These are phyloP conservation scores for Abrostola triplasia DNA, from an alignment of 2,888 invertebrate genomes.

Conservation along the genomic window DNA sequence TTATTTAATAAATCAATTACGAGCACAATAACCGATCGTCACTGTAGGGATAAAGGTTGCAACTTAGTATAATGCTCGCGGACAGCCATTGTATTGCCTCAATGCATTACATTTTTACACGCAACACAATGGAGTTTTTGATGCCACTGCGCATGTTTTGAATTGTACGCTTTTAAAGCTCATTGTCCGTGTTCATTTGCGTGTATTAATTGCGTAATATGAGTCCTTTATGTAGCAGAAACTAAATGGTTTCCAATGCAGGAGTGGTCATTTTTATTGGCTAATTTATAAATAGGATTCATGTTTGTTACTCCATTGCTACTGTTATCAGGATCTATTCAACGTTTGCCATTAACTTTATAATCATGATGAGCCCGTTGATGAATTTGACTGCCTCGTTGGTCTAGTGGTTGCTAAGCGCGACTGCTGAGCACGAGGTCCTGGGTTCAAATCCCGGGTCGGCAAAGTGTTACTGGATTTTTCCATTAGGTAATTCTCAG, in stretches of 20 bases:
- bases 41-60: constrained; percentile 41
- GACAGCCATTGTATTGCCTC: constrained; percentile 57
- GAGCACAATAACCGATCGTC: constrained; percentile 59
- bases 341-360: too few relatives aligned
- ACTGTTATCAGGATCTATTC: too few relatives aligned
- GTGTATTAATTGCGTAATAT: constrained; percentile 15
- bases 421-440: too few relatives aligned
- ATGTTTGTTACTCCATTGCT: too few relatives aligned
- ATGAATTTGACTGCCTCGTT: too few relatives aligned
- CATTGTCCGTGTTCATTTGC: constrained; percentile 31
- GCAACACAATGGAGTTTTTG: constrained; percentile 44
- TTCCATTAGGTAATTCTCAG: too few relatives aligned
- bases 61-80: constrained; percentile 38
- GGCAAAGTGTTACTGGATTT: too few relatives aligned
- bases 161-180: constrained; percentile 40
- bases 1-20: constrained; percentile 71
- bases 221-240: constrained; percentile 7
- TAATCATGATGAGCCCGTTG: too few relatives aligned
- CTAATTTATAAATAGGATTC: too few relatives aligned
- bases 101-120: constrained; percentile 65
- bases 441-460: too few relatives aligned
- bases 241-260: neutral
- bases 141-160: constrained; percentile 23
- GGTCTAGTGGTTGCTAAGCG: too few relatives aligned
- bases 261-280: neutral